These are phyloP conservation scores for Phoenoteleia sp. DNA, from an alignment of 2,888 invertebrate genomes.

Conservation along the genomic window DNA sequence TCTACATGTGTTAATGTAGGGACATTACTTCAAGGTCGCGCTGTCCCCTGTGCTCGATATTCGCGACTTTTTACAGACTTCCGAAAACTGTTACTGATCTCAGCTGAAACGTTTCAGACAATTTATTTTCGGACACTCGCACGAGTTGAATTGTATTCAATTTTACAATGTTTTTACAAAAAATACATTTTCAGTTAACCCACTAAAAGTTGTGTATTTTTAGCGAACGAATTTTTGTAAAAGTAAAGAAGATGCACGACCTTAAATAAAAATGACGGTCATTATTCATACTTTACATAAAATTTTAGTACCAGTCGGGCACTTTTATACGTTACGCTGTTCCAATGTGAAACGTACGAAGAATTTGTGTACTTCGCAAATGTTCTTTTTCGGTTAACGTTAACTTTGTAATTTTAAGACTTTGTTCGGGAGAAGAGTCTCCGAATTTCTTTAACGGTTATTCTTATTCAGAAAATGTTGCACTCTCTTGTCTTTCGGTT, in stretches of 20 bases:
- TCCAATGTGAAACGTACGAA: constrained; percentile 14
- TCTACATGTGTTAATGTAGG: not conserved
- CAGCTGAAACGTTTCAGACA: too few species aligned
- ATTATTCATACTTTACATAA: constrained; percentile 46
- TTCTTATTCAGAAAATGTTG: not conserved
- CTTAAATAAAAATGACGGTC: constrained; percentile 42
- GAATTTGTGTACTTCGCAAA: constrained; percentile 22
- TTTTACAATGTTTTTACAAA: not conserved
- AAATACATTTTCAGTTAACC: constrained; percentile 6
- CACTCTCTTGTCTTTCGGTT: too few species aligned
- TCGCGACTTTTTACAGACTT: not conserved
- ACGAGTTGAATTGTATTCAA: not conserved
- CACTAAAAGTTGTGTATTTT: constrained; percentile 21
- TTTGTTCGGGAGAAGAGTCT: not conserved
- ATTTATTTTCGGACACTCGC: too few species aligned
- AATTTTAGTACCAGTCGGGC: constrained; percentile 34
- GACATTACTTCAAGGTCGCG: not conserved
- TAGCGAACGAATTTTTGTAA: constrained; percentile 17
- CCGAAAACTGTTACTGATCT: too few species aligned
- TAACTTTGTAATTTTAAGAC: not conserved
- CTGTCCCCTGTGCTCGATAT: too few species aligned
- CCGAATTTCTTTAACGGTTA: not conserved
- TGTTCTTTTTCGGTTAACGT: constrained; percentile 24
- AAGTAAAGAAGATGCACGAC: constrained; percentile 28
- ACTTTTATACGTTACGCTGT: constrained; percentile 24